Evolutionary conservation across 2,797 vertebrate species (phyloP), one percentile per base, ranked within the genome.

Genomic region (Lateolabrax maculatus): DNA sequence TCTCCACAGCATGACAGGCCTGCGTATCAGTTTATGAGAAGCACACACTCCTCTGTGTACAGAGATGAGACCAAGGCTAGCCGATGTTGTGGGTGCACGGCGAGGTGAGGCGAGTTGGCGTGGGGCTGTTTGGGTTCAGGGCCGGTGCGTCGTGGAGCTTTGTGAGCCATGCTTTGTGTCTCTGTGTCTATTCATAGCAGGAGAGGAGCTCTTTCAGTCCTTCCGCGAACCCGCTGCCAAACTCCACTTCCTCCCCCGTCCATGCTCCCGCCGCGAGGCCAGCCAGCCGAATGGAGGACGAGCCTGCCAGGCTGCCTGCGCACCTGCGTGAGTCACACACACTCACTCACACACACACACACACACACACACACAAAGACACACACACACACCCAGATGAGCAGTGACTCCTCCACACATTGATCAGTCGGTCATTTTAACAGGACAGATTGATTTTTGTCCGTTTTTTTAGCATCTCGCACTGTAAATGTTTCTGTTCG

Each of bases 131-230:
- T 92, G 90, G 91, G 92, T 90, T 91, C 84, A 89, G 87, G 89
- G 88, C 86, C 67, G 81, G 87, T 91, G 87, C 67, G 77, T 88
- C 48, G 75, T 74, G 75, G 80, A 88, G 89, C 88, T 88, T 87
- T 90, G 87, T 93, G 91, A 94, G 92, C 90, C 91, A 84, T 94
- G 95, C 84, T 96, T 90, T 96, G 93, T 93, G 91, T 95, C 84
- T 93, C 92, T 94, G 90, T 95, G 90, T 95, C 92, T 95, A 92
- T 95, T 94, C 94, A 96, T 96, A 99, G 98, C 97, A 97, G 94
- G 98, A 99, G 95, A 97, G 97, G 93, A 95, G 97, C 95, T 96
- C 97, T 70, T 99, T 98, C 90, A 99, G 98, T 90, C 98, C 98
- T 92, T 98, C 97, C 21, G 96, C 92, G 84, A 99, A 98, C 95